These are phyloP conservation scores for Cardiocondyla obscurior DNA, from an alignment of 1,140 invertebrate species.

Conservation along the genomic window DNA sequence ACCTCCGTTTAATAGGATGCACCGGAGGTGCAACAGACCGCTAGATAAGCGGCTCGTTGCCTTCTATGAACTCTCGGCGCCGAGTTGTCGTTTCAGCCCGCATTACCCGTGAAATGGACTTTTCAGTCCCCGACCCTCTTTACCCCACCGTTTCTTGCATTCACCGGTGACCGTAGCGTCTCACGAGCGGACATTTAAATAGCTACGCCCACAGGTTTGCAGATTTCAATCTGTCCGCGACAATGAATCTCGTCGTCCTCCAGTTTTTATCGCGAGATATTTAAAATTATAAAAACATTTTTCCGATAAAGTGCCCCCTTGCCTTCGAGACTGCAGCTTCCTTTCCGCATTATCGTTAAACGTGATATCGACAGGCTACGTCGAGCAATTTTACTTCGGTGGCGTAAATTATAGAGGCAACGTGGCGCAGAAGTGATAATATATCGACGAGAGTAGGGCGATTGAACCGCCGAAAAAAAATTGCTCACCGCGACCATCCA, in stretches of 20 bases:
- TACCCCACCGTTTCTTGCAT: background rate
- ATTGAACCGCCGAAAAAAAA: conserved; percentile 50
- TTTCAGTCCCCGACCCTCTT: background rate
- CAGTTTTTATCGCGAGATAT: background rate
- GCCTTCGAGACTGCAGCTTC: background rate
- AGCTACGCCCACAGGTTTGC: background rate
- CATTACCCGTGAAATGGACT: conserved; percentile 4
- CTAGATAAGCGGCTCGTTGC: conserved; percentile 16
- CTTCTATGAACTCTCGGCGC: background rate
- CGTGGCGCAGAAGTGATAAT: conserved; percentile 36
- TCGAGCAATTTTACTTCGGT: conserved; percentile 28
- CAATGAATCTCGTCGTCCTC: background rate
- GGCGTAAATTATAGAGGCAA: conserved; percentile 47
- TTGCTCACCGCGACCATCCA: conserved; percentile 47
- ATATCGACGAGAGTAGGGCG: conserved; percentile 18
- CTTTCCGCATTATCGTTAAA: conserved; percentile 26
- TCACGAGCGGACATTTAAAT: background rate
- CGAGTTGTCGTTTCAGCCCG: background rate
- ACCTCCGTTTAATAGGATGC: background rate
- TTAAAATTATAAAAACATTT: background rate
- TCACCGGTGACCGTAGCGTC: background rate
- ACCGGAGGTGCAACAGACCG: background rate
- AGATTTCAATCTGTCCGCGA: background rate
- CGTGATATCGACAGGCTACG: conserved; percentile 17
- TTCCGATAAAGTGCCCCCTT: background rate